Evolutionary conservation across 1,140 invertebrate species (phyloP).

Genomic region (Sarcophaga bullata): DNA sequence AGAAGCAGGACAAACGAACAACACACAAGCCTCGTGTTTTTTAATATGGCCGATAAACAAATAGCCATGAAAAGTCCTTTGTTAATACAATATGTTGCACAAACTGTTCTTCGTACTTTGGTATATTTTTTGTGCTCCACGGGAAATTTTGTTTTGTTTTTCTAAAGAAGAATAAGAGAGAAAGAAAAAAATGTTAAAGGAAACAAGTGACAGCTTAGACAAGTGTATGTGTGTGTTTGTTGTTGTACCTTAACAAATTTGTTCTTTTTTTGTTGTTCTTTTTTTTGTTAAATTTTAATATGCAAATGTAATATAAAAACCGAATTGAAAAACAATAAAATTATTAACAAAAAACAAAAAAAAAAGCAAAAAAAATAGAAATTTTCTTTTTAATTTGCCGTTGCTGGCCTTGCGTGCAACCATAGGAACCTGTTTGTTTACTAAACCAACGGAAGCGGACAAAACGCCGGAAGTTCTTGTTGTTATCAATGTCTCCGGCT

Average conservation of each 20-base stretch:
- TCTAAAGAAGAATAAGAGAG: background rate
- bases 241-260: background rate
- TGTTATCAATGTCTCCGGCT: background rate
- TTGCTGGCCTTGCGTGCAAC: no score
- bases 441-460: background rate
- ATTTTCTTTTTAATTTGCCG: no score
- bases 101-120: no score
- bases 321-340: background rate
- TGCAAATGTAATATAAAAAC: background rate
- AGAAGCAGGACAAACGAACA: no score
- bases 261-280: background rate
- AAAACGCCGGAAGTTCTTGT: background rate
- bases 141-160: background rate
- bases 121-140: no score
- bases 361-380: background rate
- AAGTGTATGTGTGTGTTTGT: no score
- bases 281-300: background rate
- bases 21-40: no score
- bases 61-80: background rate
- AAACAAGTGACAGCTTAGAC: no score
- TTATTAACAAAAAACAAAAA: background rate
- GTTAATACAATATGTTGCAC: slow-evolving; percentile 6
- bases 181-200: no score
- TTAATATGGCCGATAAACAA: slow-evolving; percentile 5
- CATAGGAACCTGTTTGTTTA: background rate